Percentiles rank a stretch among this genome's conserved stretches.
phyloP scores from a whole-genome alignment of 2,113 vertebrate genomes.

The Planiliza haematocheilus region DNA sequence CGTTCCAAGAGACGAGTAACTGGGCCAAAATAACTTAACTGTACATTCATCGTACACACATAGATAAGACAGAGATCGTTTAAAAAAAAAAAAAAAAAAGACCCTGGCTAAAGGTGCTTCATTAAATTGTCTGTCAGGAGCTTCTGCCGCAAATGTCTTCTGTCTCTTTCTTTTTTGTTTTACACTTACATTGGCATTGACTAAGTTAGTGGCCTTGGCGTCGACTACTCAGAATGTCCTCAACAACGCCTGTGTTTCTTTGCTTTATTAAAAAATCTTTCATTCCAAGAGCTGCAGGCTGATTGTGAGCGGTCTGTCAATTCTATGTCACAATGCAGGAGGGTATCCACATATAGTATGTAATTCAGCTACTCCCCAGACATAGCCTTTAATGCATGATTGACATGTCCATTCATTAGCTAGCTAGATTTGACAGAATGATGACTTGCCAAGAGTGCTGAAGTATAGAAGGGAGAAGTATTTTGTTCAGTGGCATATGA shows the following conservation, averaged over 20 bases:
- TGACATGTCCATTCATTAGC: slow-evolving; percentile 70
- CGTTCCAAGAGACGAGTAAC: not conserved
- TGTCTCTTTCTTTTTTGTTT: slow-evolving; percentile 12
- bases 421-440: slow-evolving; percentile 63
- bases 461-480: slow-evolving; percentile 45
- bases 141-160: slow-evolving; percentile 14
- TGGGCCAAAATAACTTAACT: not conserved
- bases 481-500: slow-evolving; percentile 46
- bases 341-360: slow-evolving; percentile 39
- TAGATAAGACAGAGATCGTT: slow-evolving; percentile 3
- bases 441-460: slow-evolving; percentile 48
- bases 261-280: slow-evolving; percentile 54
- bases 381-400: slow-evolving; percentile 56
- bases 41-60: not conserved
- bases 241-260: slow-evolving; percentile 44
- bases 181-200: slow-evolving; percentile 15
- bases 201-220: slow-evolving; percentile 14
- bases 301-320: slow-evolving; percentile 44
- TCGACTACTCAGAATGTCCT: slow-evolving; percentile 32
- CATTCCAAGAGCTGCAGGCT: slow-evolving; percentile 31
- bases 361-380: slow-evolving; percentile 43
- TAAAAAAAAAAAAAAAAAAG: not conserved
- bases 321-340: slow-evolving; percentile 39
- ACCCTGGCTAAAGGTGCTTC: slow-evolving; percentile 23
- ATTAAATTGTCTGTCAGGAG: slow-evolving; percentile 32